Conservation (phyloP, 2,113 vertebrate genomes). For the Uropsilus gracilis region DNA sequence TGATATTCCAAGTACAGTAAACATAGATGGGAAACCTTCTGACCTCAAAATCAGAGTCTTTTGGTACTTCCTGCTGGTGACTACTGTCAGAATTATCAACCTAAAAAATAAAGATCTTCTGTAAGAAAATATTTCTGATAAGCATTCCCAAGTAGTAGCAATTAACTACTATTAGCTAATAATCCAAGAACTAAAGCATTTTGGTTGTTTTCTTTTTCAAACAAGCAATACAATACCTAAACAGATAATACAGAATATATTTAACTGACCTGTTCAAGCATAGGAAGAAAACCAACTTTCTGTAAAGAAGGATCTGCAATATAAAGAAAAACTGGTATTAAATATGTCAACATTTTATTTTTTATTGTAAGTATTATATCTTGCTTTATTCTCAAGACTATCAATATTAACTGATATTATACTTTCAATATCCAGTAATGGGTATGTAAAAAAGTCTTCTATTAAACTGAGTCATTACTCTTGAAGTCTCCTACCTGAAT, state of each 20-base stretch:
- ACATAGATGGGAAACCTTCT: conserved; percentile 43
- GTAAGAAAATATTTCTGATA: neutral
- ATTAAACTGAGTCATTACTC: neutral
- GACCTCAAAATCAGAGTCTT: conserved; percentile 75
- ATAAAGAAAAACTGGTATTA: conserved; percentile 75
- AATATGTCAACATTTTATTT: conserved; percentile 40
- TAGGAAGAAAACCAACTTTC: conserved; percentile 81
- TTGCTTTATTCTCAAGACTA: conserved; percentile 42
- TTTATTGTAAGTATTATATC: conserved; percentile 17
- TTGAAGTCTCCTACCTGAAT: conserved; percentile 79
- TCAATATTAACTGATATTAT: neutral
- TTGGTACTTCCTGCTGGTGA: conserved; percentile 63
- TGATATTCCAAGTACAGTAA: conserved; percentile 19
- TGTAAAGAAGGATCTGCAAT: conserved; percentile 84
- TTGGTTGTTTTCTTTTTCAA: conserved; percentile 58
- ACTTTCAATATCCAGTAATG: conserved; percentile 32
- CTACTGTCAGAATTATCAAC: conserved; percentile 68
- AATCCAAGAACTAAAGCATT: conserved; percentile 52
- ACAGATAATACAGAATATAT: conserved; percentile 20
- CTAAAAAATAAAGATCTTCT: conserved; percentile 60
- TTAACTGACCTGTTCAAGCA: conserved; percentile 86
- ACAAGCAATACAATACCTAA: conserved; percentile 16
- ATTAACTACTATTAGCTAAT: neutral
- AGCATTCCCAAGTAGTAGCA: conserved; percentile 39
- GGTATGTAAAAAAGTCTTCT: conserved; percentile 20